phyloP scores from a whole-genome alignment of 2,888 invertebrate genomes.

The Drosophila imparisetae region DNA sequence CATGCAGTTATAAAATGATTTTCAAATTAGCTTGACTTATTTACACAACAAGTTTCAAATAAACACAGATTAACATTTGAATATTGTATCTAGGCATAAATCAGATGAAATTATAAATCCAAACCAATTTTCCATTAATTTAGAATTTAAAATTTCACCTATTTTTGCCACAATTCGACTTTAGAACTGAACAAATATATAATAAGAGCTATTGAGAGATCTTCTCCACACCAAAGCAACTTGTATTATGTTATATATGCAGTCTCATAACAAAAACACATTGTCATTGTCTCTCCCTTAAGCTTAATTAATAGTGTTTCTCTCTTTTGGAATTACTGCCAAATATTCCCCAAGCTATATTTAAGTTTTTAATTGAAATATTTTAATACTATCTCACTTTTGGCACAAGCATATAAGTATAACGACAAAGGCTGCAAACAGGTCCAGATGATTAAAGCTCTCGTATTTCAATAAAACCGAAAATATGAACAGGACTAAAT shows the following conservation, averaged over 20 bases:
- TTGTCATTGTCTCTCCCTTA: not conserved
- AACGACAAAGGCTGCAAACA: not conserved
- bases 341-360: not conserved
- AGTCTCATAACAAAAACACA: not conserved
- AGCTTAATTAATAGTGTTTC: not conserved
- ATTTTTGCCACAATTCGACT: not conserved
- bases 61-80: not conserved
- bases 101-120: not conserved
- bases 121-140: not conserved
- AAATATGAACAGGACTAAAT: constrained; percentile 9
- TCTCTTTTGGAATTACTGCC: not conserved
- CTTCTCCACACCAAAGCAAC: not conserved
- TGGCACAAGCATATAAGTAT: not conserved
- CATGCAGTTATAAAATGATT: not conserved
- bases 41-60: constrained; percentile 1
- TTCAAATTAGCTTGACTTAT: constrained; percentile 17
- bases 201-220: not conserved
- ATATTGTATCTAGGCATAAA: not conserved
- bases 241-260: not conserved
- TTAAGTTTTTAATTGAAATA: not conserved
- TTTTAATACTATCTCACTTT: not conserved
- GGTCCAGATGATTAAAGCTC: not conserved
- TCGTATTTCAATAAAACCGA: not conserved
- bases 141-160: not conserved
- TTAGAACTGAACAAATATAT: not conserved